These are phyloP conservation scores for Panagrolaimus sp. DNA, from an alignment of 1,140 invertebrate genomes.

Conservation along the genomic window DNA sequence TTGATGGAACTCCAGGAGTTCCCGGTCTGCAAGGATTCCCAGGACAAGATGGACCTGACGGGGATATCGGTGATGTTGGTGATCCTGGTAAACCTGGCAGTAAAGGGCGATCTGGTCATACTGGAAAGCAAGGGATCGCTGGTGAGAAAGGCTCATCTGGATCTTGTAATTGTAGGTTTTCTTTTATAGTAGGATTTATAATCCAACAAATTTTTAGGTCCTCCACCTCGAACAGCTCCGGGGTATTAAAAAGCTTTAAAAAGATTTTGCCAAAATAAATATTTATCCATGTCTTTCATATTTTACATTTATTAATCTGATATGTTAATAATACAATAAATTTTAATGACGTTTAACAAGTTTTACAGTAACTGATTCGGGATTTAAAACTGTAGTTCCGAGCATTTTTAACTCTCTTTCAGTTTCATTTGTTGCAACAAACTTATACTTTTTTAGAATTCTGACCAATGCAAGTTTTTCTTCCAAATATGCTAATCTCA, in stretches of 20 bases:
- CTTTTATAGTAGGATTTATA: neutral
- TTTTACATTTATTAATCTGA: too few species aligned
- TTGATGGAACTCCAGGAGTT: slow-evolving; percentile 8
- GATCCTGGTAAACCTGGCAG: slow-evolving; percentile 4
- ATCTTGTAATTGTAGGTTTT: slow-evolving; percentile 16
- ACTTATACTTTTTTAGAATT: slow-evolving; percentile 34
- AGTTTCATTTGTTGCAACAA: slow-evolving; percentile 27
- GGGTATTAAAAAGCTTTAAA: slow-evolving; percentile 16
- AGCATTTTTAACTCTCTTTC: slow-evolving; percentile 21
- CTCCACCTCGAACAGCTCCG: neutral
- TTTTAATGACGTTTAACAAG: neutral
- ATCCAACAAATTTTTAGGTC: neutral
- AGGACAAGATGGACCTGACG: slow-evolving; percentile 15
- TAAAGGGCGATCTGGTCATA: slow-evolving; percentile 6
- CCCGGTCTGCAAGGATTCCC: neutral
- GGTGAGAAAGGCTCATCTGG: slow-evolving; percentile 19
- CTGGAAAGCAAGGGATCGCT: slow-evolving; percentile 14
- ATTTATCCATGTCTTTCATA: too few species aligned
- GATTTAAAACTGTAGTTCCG: slow-evolving; percentile 15
- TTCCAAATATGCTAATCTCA: slow-evolving; percentile 68
- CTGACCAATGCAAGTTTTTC: slow-evolving; percentile 66
- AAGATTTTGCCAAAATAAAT: too few species aligned
- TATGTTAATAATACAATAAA: neutral
- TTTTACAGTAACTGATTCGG: slow-evolving; percentile 12
- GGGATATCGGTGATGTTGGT: neutral